phyloP scores from a whole-genome alignment of 2,797 vertebrate genomes.

The Neomorphus geoffroyi region DNA sequence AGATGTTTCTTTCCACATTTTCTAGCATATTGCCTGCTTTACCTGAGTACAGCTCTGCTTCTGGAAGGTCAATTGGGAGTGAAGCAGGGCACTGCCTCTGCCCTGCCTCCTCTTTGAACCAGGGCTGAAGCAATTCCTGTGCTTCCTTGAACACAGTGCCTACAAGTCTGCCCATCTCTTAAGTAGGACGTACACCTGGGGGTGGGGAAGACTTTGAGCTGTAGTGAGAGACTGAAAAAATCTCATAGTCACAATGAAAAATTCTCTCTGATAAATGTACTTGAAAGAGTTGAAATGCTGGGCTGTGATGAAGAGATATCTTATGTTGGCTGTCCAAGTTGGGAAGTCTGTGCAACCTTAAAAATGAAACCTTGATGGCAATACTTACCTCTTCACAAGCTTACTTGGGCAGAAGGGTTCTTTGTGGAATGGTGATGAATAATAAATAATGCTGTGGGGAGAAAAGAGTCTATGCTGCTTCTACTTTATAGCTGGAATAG shows the following conservation, averaged over 20 bases:
- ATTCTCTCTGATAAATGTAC: constrained; percentile 52
- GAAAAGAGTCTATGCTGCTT: not conserved
- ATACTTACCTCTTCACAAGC: not conserved
- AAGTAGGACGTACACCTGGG: not conserved
- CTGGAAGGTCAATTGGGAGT: not conserved
- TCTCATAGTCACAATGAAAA: constrained; percentile 46
- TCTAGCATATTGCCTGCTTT: not conserved
- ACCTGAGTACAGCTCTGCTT: not conserved
- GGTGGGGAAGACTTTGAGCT: not conserved
- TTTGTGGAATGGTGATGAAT: not conserved
- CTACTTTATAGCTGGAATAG: not conserved
- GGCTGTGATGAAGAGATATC: not conserved
- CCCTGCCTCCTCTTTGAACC: constrained; percentile 42
- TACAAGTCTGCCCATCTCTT: not conserved
- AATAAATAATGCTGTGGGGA: not conserved
- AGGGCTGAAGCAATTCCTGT: not conserved
- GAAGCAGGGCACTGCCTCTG: not conserved
- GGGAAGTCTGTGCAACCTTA: not conserved
- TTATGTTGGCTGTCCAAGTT: not conserved
- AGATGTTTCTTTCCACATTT: rapidly evolving
- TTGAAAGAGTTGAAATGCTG: not conserved
- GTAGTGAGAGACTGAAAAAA: not conserved
- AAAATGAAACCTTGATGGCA: not conserved
- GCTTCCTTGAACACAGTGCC: not conserved
- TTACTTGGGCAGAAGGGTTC: not conserved